Conservation (phyloP, 2,888 invertebrate species). For the Latrodectus hesperus region DNA sequence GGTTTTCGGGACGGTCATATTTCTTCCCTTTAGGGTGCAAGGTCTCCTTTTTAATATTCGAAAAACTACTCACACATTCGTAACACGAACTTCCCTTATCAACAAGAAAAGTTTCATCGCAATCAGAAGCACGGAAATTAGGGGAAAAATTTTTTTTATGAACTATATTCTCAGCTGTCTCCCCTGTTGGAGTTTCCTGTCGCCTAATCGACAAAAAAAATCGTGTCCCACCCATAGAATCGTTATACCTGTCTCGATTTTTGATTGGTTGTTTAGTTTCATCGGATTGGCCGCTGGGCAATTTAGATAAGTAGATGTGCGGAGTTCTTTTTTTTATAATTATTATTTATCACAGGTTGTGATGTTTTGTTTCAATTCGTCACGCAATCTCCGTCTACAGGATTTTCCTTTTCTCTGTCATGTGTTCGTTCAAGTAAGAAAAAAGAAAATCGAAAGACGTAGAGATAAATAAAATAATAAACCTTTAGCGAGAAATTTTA, state of each 20-base stretch:
- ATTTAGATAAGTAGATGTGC: slow-evolving; percentile 66
- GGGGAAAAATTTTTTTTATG: slow-evolving; percentile 39
- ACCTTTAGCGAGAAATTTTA: background rate
- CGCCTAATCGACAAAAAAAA: slow-evolving; percentile 28
- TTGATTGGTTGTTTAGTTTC: slow-evolving; percentile 51
- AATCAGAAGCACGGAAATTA: slow-evolving; percentile 59
- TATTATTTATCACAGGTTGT: slow-evolving; percentile 13
- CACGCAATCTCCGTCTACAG: slow-evolving; percentile 43
- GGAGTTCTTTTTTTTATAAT: slow-evolving; percentile 5
- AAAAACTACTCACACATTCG: slow-evolving; percentile 7
- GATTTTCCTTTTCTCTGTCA: slow-evolving; percentile 36
- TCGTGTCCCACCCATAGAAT: slow-evolving; percentile 41
- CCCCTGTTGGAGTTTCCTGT: slow-evolving; percentile 35
- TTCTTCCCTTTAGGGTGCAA: slow-evolving; percentile 18
- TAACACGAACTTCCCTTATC: slow-evolving; percentile 59
- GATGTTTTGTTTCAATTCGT: slow-evolving; percentile 44
- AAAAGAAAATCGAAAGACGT: background rate
- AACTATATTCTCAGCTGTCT: slow-evolving; percentile 22
- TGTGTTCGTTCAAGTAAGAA: background rate
- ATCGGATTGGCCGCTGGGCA: slow-evolving; percentile 63
- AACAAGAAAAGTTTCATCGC: slow-evolving; percentile 8
- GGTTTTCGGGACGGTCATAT: slow-evolving; percentile 29
- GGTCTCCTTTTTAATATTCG: slow-evolving; percentile 36
- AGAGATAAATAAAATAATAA: background rate
- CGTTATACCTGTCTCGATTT: slow-evolving; percentile 60